phyloP scores from a whole-genome alignment of 2,113 vertebrate species.

The Dicerorhinus sumatrensis region DNA sequence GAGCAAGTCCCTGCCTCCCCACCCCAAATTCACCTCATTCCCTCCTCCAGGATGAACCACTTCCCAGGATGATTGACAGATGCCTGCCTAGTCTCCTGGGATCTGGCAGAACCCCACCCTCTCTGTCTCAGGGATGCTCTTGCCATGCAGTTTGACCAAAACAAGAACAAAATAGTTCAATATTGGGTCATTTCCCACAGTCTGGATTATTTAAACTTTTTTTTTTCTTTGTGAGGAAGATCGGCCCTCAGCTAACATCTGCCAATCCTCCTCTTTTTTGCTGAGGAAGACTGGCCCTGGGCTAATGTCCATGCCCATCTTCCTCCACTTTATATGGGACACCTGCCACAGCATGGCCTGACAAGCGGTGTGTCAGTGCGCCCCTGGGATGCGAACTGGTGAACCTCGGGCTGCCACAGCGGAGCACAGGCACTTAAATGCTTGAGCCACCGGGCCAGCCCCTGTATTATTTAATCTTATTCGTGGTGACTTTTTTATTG shows the following conservation, averaged over 20 bases:
- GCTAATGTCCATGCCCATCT: no score
- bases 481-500: rapidly evolving
- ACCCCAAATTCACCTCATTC: neutral
- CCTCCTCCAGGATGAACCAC: rapidly evolving
- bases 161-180: neutral
- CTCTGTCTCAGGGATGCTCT: rapidly evolving
- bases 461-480: neutral
- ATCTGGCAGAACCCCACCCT: rapidly evolving
- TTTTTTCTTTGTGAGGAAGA: no score
- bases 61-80: neutral
- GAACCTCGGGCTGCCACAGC: no score
- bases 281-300: no score
- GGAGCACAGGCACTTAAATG: no score
- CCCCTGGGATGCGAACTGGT: no score
- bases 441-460: no score
- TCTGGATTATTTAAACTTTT: neutral
- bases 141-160: neutral
- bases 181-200: rapidly evolving
- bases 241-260: no score
- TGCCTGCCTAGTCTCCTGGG: rapidly evolving
- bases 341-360: no score
- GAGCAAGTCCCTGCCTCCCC: neutral
- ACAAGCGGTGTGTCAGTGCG: no score
- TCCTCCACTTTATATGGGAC: no score
- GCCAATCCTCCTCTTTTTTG: no score